Conservation (phyloP, 2,113 vertebrate genomes). For the Psettodes erumei region DNA sequence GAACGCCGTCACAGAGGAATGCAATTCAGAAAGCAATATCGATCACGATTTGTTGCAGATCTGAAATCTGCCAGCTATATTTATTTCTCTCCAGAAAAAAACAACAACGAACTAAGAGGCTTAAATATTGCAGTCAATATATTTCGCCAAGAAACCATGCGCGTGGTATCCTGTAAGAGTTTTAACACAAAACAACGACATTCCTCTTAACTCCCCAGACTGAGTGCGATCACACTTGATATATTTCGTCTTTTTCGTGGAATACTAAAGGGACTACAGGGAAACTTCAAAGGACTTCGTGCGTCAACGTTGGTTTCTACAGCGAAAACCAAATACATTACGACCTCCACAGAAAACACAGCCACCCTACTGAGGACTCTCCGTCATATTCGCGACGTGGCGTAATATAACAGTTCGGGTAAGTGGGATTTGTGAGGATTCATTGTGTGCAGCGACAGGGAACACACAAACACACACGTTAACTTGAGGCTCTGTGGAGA, state of each 20-base stretch:
- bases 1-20: conserved; percentile 44
- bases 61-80: conserved; percentile 6
- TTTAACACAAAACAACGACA: conserved; percentile 11
- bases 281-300: conserved; percentile 31
- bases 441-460: neutral
- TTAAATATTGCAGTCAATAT: neutral
- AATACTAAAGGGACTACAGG: neutral
- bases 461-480: conserved; percentile 24
- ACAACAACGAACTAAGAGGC: neutral
- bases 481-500: conserved; percentile 53
- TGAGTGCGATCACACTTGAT: neutral
- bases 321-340: neutral
- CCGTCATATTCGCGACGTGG: neutral
- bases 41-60: conserved; percentile 54
- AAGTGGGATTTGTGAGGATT: neutral
- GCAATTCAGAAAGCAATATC: conserved; percentile 49
- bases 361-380: neutral
- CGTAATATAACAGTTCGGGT: neutral
- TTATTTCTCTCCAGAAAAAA: neutral
- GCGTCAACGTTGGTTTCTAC: neutral
- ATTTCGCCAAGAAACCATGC: neutral
- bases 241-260: neutral
- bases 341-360: conserved; percentile 5
- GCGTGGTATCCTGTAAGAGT: neutral
- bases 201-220: neutral